Percentiles rank a stretch among this genome's conserved stretches.
These are phyloP conservation scores for Furcula furcula DNA, from an alignment of 2,888 invertebrate genomes.

Conservation along the genomic window DNA sequence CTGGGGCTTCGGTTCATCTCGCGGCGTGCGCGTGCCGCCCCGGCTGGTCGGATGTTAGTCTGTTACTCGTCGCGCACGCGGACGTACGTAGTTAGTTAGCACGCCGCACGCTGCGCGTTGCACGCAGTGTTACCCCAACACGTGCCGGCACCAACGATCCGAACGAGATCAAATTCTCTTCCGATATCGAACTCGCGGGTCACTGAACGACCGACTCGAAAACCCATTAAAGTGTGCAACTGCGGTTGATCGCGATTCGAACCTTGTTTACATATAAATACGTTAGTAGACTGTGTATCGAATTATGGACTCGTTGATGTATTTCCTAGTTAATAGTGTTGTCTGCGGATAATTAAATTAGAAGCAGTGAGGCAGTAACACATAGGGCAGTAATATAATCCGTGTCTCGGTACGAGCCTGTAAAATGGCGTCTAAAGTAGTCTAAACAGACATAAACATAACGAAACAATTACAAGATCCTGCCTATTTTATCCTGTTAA, in stretches of 20 bases:
- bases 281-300: conserved; percentile 9
- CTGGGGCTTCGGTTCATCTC: conserved; percentile 61
- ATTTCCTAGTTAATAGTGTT: conserved; percentile 3
- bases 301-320: background rate
- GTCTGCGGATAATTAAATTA: conserved; percentile 38
- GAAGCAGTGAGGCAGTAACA: too few relatives aligned
- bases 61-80: conserved; percentile 64
- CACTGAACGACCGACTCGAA: conserved; percentile 38
- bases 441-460: background rate
- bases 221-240: conserved; percentile 21
- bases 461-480: background rate
- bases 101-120: conserved; percentile 23
- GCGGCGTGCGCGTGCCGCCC: conserved; percentile 35
- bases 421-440: background rate
- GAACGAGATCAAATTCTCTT: conserved; percentile 30
- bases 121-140: too few relatives aligned
- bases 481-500: background rate
- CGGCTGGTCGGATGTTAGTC: conserved; percentile 55
- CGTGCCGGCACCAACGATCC: conserved; percentile 30
- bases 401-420: too few relatives aligned
- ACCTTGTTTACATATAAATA: conserved; percentile 23
- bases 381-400: too few relatives aligned
- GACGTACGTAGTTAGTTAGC: conserved; percentile 55
- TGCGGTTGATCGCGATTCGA: conserved; percentile 21
- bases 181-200: conserved; percentile 38